A percentile compares a stretch with the other conserved stretches of the same genome.
These are phyloP conservation scores for Chymomyza costata DNA, from an alignment of 1,140 invertebrate genomes.

Conservation along the genomic window DNA sequence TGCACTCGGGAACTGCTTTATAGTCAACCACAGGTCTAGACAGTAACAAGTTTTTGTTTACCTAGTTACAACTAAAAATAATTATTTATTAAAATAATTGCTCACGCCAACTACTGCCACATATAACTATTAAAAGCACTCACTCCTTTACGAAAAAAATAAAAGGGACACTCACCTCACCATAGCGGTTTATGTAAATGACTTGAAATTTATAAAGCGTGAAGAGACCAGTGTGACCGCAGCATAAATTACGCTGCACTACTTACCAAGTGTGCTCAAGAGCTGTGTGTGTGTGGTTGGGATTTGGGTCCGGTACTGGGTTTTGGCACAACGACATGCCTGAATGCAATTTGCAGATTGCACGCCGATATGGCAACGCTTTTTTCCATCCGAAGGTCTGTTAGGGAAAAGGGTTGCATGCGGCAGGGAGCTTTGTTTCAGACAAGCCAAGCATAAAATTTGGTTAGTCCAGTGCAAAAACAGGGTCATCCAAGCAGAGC, in stretches of 20 bases:
- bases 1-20: too few species aligned
- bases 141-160: neutral
- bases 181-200: too few species aligned
- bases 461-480: slow-evolving; percentile 28
- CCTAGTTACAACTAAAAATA: too few species aligned
- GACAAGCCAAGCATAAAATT: slow-evolving; percentile 39
- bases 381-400: slow-evolving; percentile 24
- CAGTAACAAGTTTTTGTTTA: too few species aligned
- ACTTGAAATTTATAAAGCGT: slow-evolving; percentile 49
- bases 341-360: slow-evolving; percentile 58
- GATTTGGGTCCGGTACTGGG: too few species aligned
- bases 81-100: too few species aligned
- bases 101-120: too few species aligned
- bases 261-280: slow-evolving; percentile 3
- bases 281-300: slow-evolving; percentile 33
- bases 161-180: too few species aligned
- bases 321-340: too few species aligned
- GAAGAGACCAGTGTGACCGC: slow-evolving; percentile 31
- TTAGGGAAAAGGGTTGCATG: slow-evolving; percentile 22
- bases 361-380: slow-evolving; percentile 45
- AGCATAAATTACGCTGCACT: slow-evolving; percentile 10
- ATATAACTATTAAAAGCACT: too few species aligned
- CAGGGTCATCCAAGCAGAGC: slow-evolving; percentile 26
- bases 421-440: slow-evolving; percentile 35
- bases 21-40: too few species aligned